A percentile compares a stretch with the other conserved stretches of the same genome.
phyloP scores from a whole-genome alignment of 2,113 vertebrate species.

The Pleuronectes platessa region DNA sequence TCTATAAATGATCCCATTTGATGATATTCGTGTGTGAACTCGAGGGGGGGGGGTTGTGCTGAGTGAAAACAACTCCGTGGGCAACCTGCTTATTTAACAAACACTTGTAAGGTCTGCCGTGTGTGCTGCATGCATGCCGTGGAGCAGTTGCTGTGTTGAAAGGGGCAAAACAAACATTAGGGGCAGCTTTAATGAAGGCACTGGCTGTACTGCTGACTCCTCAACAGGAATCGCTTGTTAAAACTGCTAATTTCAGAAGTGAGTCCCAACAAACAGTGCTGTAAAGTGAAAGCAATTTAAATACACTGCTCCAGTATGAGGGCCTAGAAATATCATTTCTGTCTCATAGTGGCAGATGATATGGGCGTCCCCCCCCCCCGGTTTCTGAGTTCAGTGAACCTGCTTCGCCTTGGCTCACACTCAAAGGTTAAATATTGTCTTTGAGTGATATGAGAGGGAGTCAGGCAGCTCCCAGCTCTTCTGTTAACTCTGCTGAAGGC shows the following conservation, averaged over 20 bases:
- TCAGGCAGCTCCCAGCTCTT: conserved; percentile 30
- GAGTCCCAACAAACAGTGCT: background rate
- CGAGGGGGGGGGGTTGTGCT: background rate
- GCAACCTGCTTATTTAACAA: conserved; percentile 3
- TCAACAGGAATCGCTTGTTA: conserved; percentile 17
- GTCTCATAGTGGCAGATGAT: background rate
- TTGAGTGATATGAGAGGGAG: conserved; percentile 35
- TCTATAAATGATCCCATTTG: too few species aligned
- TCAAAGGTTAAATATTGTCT: conserved; percentile 70
- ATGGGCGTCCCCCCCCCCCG: background rate
- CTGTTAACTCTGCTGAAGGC: conserved; percentile 44
- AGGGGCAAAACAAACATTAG: conserved; percentile 25
- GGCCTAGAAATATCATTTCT: background rate
- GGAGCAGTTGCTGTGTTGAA: conserved; percentile 9
- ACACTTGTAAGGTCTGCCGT: background rate
- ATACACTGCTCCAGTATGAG: background rate
- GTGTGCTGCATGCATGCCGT: conserved; percentile 2
- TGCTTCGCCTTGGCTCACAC: conserved; percentile 35
- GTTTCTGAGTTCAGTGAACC: conserved; percentile 18
- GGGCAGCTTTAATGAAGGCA: conserved; percentile 15
- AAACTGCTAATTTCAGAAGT: background rate
- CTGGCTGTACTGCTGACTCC: conserved; percentile 31
- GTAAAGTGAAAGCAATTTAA: background rate
- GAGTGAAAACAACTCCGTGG: background rate
- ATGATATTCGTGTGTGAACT: background rate